A percentile compares a stretch with the other conserved stretches of the same genome.
Evolutionary conservation across 2,797 vertebrate genomes (phyloP).

Genomic region (Lutjanus campechanus): DNA sequence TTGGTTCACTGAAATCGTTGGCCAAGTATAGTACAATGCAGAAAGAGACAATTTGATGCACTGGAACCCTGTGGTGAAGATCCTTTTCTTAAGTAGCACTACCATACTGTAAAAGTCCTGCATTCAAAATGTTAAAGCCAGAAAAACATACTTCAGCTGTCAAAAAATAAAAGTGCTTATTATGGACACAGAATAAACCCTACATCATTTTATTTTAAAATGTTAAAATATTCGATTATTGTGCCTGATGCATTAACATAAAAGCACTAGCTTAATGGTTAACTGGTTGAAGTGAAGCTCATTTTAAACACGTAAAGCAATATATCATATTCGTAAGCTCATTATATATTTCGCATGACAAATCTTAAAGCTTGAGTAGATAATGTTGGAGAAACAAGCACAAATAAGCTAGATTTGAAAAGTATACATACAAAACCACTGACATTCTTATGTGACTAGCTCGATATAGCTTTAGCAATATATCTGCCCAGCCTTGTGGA

Average conservation of each 20-base stretch:
- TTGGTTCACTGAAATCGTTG: conserved; percentile 56
- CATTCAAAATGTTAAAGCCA: background rate
- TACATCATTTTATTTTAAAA: background rate
- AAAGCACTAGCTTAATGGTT: background rate
- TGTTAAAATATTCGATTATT: background rate
- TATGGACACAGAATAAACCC: too few relatives aligned
- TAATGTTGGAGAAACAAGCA: too few relatives aligned
- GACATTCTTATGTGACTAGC: too few relatives aligned
- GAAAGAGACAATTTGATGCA: conserved; percentile 38
- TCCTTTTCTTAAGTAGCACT: background rate
- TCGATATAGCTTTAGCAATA: too few relatives aligned
- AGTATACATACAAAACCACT: too few relatives aligned
- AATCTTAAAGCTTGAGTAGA: background rate
- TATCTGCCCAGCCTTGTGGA: too few relatives aligned
- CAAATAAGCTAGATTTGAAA: too few relatives aligned
- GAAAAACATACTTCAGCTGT: background rate
- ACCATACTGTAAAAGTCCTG: background rate
- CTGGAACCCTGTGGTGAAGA: conserved; percentile 3
- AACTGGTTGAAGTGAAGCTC: background rate
- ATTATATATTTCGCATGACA: background rate
- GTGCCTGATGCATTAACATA: background rate
- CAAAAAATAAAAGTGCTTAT: background rate
- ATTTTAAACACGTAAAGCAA: background rate
- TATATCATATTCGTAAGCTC: background rate
- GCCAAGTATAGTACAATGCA: conserved; percentile 44